Percentiles rank a stretch among this genome's conserved stretches.
These are phyloP conservation scores for Datnioides undecimradiatus DNA, from an alignment of 2,113 vertebrate species.

Conservation along the genomic window DNA sequence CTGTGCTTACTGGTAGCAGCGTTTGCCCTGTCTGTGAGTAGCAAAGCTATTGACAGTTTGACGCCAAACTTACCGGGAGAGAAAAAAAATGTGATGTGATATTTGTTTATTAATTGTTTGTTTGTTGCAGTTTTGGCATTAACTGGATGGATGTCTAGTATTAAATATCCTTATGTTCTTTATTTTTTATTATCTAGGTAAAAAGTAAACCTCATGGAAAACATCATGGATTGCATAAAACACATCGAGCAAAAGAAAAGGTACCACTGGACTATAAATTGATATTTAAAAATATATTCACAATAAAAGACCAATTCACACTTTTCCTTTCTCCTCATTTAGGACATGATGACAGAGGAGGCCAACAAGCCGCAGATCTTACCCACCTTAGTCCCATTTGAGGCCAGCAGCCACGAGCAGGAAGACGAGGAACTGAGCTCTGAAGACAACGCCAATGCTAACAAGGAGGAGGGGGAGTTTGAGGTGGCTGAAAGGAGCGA, in stretches of 20 bases:
- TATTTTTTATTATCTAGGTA: no score
- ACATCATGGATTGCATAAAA: slow-evolving; percentile 63
- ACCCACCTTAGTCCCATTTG: slow-evolving; percentile 71
- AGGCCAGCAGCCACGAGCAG: slow-evolving; percentile 71
- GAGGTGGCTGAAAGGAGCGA: slow-evolving; percentile 35
- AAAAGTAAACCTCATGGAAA: slow-evolving; percentile 76
- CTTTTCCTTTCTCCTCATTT: not conserved
- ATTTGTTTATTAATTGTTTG: not conserved
- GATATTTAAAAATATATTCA: not conserved
- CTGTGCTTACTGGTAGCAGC: slow-evolving; percentile 75
- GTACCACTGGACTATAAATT: slow-evolving; percentile 44
- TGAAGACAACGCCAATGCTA: slow-evolving; percentile 49
- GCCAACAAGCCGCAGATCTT: slow-evolving; percentile 59
- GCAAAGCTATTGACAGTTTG: not conserved
- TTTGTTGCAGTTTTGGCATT: not conserved
- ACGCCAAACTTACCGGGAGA: not conserved
- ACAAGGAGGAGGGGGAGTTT: slow-evolving; percentile 35
- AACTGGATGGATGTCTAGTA: not conserved
- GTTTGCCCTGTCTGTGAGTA: slow-evolving; percentile 78
- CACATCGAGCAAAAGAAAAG: slow-evolving; percentile 69
- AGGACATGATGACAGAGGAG: slow-evolving; percentile 69
- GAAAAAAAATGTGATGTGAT: not conserved
- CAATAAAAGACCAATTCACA: not conserved
- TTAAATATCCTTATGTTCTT: slow-evolving; percentile 1
- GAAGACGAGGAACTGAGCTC: slow-evolving; percentile 75